Percentiles rank a stretch among this genome's conserved stretches.
Conservation (phyloP, 1,140 invertebrate species). For the Drosophila sturtevanti region DNA sequence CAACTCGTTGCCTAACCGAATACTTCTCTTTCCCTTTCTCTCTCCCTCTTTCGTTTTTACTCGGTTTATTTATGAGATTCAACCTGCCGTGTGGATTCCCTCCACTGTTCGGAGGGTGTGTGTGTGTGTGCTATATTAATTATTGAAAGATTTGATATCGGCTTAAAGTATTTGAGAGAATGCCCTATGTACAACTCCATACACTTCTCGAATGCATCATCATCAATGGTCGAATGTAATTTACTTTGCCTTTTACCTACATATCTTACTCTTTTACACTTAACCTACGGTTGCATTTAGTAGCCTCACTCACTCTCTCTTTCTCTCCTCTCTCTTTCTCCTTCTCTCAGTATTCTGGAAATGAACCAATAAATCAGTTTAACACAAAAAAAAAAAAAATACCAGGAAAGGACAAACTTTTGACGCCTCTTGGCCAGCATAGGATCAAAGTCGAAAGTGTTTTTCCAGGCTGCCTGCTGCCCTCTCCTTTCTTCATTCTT, state of each 20-base stretch:
- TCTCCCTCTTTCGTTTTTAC: neutral
- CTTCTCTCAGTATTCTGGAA: slow-evolving; percentile 29
- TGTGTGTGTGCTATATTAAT: slow-evolving; percentile 60
- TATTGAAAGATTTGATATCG: slow-evolving; percentile 78
- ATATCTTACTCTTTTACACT: slow-evolving; percentile 28
- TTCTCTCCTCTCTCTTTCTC: slow-evolving; percentile 17
- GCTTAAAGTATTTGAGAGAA: slow-evolving; percentile 63
- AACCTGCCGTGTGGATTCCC: slow-evolving; percentile 31
- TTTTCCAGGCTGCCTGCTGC: slow-evolving; percentile 22
- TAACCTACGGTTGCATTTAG: slow-evolving; percentile 35
- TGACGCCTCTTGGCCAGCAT: slow-evolving; percentile 46
- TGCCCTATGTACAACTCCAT: slow-evolving; percentile 54
- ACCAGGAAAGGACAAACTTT: slow-evolving; percentile 60
- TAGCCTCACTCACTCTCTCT: slow-evolving; percentile 32
- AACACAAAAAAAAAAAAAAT: slow-evolving; percentile 37
- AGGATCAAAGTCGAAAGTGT: slow-evolving; percentile 59
- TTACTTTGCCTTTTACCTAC: slow-evolving; percentile 60
- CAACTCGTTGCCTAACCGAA: slow-evolving; percentile 32
- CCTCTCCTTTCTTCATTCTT: neutral
- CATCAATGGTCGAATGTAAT: slow-evolving; percentile 34
- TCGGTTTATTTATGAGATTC: slow-evolving; percentile 64
- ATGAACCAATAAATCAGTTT: slow-evolving; percentile 80
- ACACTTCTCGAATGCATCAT: slow-evolving; percentile 75
- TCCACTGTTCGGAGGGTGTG: neutral
- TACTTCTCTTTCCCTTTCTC: slow-evolving; percentile 11